Conservation (phyloP, 1,140 invertebrate genomes). For the Dufourea novaeangliae region DNA sequence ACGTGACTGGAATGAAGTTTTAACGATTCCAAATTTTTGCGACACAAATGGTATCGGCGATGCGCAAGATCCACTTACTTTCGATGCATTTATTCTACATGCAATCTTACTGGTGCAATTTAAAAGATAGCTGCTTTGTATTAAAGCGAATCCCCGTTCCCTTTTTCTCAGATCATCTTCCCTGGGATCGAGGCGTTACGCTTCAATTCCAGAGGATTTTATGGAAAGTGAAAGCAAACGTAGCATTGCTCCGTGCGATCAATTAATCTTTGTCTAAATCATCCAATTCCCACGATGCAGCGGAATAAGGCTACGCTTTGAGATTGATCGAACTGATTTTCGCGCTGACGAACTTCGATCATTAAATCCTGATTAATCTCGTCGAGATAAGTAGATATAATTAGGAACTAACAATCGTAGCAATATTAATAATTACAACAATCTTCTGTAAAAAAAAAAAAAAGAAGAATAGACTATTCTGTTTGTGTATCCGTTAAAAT, state of each 20-base stretch:
- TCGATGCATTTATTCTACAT: neutral
- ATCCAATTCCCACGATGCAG: conserved; percentile 34
- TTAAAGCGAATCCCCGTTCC: conserved; percentile 27
- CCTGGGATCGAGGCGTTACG: neutral
- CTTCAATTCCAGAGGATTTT: conserved; percentile 34
- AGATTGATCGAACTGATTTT: neutral
- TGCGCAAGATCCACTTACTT: neutral
- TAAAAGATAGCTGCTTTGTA: neutral
- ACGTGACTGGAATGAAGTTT: neutral
- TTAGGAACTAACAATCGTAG: neutral
- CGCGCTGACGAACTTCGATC: too few species aligned
- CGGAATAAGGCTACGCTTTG: neutral
- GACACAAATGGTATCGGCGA: neutral
- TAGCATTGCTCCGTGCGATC: conserved; percentile 22
- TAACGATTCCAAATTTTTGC: neutral
- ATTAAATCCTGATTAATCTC: neutral
- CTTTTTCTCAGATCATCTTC: conserved; percentile 12
- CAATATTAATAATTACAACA: neutral
- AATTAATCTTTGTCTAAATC: conserved; percentile 48
- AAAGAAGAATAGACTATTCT: neutral
- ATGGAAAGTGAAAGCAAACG: conserved; percentile 49
- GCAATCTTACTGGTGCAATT: neutral
- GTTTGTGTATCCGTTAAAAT: neutral
- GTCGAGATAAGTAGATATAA: neutral
- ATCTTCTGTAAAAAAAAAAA: neutral